phyloP scores from a whole-genome alignment of 92 coral and sea anemone species.

The Palythoa heliodiscus region DNA sequence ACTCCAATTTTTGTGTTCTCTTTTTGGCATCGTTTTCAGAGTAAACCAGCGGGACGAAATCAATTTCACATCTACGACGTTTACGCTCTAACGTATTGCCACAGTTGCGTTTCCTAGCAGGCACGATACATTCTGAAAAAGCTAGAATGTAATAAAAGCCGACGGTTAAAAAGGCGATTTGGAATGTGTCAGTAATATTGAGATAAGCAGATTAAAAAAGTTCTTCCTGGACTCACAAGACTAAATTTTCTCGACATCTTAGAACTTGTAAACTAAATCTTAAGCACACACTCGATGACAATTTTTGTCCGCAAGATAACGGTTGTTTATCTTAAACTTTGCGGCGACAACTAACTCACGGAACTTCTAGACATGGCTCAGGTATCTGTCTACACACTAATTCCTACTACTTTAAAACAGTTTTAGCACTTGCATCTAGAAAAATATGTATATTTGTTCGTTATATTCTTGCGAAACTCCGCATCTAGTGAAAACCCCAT shows the following conservation, averaged over 20 bases:
- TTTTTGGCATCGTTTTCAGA: constrained; percentile 45
- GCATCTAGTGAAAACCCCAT: background rate
- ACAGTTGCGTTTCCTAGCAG: constrained; percentile 86
- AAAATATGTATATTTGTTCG: background rate
- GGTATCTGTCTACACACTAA: constrained; percentile 25
- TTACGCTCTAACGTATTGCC: constrained; percentile 65
- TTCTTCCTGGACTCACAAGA: constrained; percentile 1
- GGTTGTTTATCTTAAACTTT: constrained; percentile 28
- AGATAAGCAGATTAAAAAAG: constrained; percentile 20
- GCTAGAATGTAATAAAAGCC: constrained; percentile 49
- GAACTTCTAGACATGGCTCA: constrained; percentile 35
- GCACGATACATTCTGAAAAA: constrained; percentile 79
- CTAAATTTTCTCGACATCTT: background rate
- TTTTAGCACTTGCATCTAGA: background rate
- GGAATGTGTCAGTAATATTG: background rate
- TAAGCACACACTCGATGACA: constrained; percentile 37
- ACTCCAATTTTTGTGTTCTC: constrained; percentile 65
- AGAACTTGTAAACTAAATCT: constrained; percentile 31
- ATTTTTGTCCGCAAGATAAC: constrained; percentile 43
- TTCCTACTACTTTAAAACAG: constrained; percentile 20
- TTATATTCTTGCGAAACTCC: background rate
- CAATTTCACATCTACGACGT: constrained; percentile 84
- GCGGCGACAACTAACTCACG: constrained; percentile 28
- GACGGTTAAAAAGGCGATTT: constrained; percentile 11
- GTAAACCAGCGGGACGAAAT: constrained; percentile 84